These are phyloP conservation scores for Arion vulgaris DNA, from an alignment of 1,140 invertebrate genomes.

Conservation along the genomic window DNA sequence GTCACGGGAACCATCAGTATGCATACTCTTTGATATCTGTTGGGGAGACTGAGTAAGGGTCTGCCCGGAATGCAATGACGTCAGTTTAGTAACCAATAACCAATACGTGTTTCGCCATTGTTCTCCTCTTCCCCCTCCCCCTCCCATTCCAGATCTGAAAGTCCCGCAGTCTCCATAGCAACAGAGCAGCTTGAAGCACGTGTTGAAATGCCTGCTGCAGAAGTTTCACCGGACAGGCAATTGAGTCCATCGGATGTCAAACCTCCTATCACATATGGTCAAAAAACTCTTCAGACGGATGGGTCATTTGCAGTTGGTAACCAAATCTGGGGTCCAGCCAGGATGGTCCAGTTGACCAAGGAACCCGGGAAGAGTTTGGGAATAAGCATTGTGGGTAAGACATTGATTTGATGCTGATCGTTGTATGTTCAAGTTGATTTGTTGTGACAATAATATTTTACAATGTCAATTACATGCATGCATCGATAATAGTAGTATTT, in stretches of 20 bases:
- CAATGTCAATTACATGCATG: too few species aligned
- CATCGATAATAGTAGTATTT: too few species aligned
- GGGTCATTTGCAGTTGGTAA: constrained; percentile 74
- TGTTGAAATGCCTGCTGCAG: neutral
- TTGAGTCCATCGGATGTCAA: neutral
- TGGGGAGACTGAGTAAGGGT: too few species aligned
- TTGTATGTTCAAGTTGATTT: too few species aligned
- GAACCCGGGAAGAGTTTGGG: constrained; percentile 84
- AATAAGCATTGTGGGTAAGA: constrained; percentile 92
- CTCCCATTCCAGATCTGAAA: neutral
- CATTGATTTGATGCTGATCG: neutral
- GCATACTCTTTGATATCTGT: too few species aligned
- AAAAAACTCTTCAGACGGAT: constrained; percentile 58
- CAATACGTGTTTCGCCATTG: too few species aligned
- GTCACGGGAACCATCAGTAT: too few species aligned
- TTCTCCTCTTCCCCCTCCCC: too few species aligned
- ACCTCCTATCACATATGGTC: constrained; percentile 41
- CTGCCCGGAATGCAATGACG: too few species aligned
- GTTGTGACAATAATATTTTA: too few species aligned
- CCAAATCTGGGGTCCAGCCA: constrained; percentile 90
- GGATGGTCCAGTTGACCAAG: constrained; percentile 81
- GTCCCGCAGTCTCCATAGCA: neutral
- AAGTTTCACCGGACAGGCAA: constrained; percentile 5
- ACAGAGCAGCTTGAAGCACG: constrained; percentile 6
- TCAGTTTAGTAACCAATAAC: too few species aligned